Evolutionary conservation across 2,797 vertebrate genomes (phyloP), one percentile per base, ranked within the genome.

Genomic region (Avahi laniger): DNA sequence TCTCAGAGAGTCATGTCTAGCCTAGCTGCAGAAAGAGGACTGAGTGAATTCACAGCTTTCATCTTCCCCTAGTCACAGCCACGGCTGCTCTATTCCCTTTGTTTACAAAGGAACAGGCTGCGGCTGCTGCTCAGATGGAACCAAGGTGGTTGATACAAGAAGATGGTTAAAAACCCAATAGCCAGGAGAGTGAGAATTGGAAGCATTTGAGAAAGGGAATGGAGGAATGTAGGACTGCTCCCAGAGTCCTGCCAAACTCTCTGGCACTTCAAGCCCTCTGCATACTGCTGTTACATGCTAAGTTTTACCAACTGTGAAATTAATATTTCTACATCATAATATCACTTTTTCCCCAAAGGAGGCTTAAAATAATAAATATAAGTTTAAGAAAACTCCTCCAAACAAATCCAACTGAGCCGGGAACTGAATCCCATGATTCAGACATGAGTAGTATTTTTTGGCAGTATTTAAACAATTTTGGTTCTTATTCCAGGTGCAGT

Each of bases 281-380:
- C 89, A 89, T 85, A 61, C 76, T 97, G 89, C 78, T 97, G 57
- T 63, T 94, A 92, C 72, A 59, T 96, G 96, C 92, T 93, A 97
- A 90, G 76, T 79, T 97, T 97, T 97, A 82, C 94, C 97, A 98
- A 96, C 96, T 98, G 96, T 98, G 97, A 98, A 98, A 98, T 98
- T 97, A 96, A 96, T 98, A 91, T 97, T 98, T 98, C 92, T 98
- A 46, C 59, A 91, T 97, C 76, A 73, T 87, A 97, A 95, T 97
- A 73, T 92, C 70, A 73, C 79, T 76, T 93, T 97, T 96, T 89
- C 28, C 94, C 93, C 70, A 93, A 93, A 88, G 76, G 57, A 95
- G 43, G 54, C 95, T 97, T 93, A 94, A 85, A 80, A 94, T 65
- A 93, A 97, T 97, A 98, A 82, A 75, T 84, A 24, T 18, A 82